Base-by-base conservation (phyloP, 2,888 invertebrate genomes). In the Polyommatus icarus region DNA sequence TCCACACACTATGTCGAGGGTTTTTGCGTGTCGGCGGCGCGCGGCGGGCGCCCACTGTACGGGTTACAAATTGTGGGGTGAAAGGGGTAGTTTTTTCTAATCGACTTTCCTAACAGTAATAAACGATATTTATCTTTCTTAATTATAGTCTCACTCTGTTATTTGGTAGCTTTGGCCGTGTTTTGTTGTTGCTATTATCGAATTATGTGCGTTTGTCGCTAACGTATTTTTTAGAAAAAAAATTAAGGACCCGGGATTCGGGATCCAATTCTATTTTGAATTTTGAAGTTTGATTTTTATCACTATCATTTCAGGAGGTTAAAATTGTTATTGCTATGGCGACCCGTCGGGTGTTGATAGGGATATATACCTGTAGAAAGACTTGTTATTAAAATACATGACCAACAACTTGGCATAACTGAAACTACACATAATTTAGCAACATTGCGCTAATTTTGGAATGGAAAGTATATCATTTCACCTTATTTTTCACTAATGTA, bases 71-170 rank as follows among this genome's bases (percentile, higher is more conserved):
- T 94, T 94, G 93, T 93, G 92, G 94, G 93, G 92, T 91, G 92
- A 93, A 94, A 93, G 93, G 94, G 94, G 93, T 93, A 92, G 91
- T 92, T 94, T 94, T 93, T 94, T 92, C 89, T 92, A 93, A 93
- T 93, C 93, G 93, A 93, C 94, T 94, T 93, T 91, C 88, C 91
- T 93, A 92, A 92, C 92, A 89, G 94, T 94, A 94, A 94, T 94
- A 94, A 94, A 94, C 91, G 92, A 93, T 94, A 94, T 94, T 94
- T 94, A 94, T 94, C 94, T 94, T 94, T 92, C 91, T 93, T 94
- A 94, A 94, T 94, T 94, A 94, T 92, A 91, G 91, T 89, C 89
- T 89, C 88, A 89, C 89, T 92, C 87, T 86, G 88, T 88, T 88
- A 86, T 90, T 92, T 92, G 90, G 92, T 92, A 92, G 92, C 90